These are phyloP conservation scores for Chesias legatella DNA, from an alignment of 2,888 invertebrate genomes.

Conservation along the genomic window DNA sequence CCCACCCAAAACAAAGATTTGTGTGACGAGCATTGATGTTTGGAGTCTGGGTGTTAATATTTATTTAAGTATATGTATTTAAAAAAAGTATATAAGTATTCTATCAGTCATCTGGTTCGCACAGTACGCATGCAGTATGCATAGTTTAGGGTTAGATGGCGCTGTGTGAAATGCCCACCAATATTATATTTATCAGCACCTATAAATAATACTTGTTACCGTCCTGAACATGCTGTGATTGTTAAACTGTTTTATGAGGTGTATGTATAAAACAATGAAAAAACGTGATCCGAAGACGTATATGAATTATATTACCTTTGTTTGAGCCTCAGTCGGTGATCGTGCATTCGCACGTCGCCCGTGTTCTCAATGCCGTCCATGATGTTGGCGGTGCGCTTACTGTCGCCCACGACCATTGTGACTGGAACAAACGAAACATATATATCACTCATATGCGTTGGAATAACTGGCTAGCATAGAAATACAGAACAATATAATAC, in stretches of 20 bases:
- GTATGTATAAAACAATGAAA: not conserved
- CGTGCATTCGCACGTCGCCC: constrained; percentile 93
- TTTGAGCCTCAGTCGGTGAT: constrained; percentile 92
- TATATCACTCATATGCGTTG: constrained; percentile 23
- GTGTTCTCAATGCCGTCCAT: constrained; percentile 96
- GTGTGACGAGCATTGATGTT: too few relatives aligned
- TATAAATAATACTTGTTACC: too few relatives aligned
- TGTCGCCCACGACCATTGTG: constrained; percentile 92
- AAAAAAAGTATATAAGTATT: too few relatives aligned
- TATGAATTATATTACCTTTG: constrained; percentile 83
- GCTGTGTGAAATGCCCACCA: too few relatives aligned
- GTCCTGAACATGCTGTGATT: too few relatives aligned
- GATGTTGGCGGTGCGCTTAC: constrained; percentile 85
- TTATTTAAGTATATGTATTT: too few relatives aligned
- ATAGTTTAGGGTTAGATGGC: too few relatives aligned
- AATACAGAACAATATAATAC: constrained; percentile 6
- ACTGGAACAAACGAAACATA: constrained; percentile 56
- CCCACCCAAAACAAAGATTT: too few relatives aligned
- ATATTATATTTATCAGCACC: too few relatives aligned
- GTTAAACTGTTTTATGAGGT: not conserved
- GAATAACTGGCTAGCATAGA: constrained; percentile 1
- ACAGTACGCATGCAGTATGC: too few relatives aligned
- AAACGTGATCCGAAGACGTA: not conserved
- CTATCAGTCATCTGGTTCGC: too few relatives aligned
- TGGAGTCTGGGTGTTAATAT: too few relatives aligned